Evolutionary conservation across 2,797 vertebrate genomes (phyloP).

Genomic region (Sebastes paucispinis): DNA sequence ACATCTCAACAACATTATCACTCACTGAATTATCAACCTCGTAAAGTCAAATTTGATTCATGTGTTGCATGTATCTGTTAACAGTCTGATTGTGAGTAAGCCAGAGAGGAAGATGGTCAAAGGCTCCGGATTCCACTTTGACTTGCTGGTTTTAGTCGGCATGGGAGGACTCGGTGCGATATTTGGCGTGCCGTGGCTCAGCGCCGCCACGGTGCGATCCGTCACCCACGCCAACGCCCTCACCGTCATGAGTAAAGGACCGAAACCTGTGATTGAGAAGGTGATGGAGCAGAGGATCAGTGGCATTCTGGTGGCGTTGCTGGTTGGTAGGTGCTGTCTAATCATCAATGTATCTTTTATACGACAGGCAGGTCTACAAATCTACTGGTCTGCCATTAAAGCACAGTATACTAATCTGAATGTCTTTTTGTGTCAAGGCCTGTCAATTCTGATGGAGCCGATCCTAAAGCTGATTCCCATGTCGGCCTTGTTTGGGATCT

Average conservation of each 20-base stretch:
- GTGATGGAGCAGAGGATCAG: slow-evolving; percentile 95
- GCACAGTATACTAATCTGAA: not conserved
- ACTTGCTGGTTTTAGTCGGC: slow-evolving; percentile 92
- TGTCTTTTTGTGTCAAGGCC: slow-evolving; percentile 76
- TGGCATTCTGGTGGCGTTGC: slow-evolving; percentile 89
- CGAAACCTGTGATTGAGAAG: slow-evolving; percentile 86
- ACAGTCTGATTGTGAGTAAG: slow-evolving; percentile 94
- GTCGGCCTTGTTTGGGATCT: slow-evolving; percentile 94
- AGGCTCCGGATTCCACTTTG: slow-evolving; percentile 95
- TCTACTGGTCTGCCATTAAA: not conserved
- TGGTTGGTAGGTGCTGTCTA: slow-evolving; percentile 87
- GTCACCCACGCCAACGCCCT: slow-evolving; percentile 96
- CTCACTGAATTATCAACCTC: not conserved
- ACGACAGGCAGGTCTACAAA: not conserved
- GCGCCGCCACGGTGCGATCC: slow-evolving; percentile 92
- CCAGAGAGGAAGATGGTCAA: slow-evolving; percentile 95
- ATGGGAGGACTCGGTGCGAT: slow-evolving; percentile 92
- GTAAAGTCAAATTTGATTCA: not conserved
- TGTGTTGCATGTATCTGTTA: not conserved
- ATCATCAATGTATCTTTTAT: not conserved
- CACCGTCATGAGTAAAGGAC: slow-evolving; percentile 90
- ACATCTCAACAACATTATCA: not conserved
- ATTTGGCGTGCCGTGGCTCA: slow-evolving; percentile 97
- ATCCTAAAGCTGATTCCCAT: slow-evolving; percentile 91
- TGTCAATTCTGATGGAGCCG: slow-evolving; percentile 96